Conservation (phyloP, 2,797 vertebrate species). For the Rhinella marina region DNA sequence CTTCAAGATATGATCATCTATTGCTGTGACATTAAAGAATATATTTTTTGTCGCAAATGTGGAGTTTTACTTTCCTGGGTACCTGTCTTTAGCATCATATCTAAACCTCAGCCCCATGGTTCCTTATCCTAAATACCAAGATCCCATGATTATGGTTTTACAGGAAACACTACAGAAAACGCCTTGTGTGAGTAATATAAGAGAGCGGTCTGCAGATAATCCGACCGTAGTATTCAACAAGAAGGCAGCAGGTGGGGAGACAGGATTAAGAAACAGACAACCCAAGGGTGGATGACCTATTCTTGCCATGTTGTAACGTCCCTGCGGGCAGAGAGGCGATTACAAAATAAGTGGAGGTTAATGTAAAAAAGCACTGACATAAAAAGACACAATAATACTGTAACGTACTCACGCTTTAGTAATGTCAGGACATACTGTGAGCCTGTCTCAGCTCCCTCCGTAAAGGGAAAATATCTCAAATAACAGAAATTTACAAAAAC, state of each 20-base stretch:
- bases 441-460: no score
- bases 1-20: no score
- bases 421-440: neutral
- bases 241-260: slow-evolving; percentile 32
- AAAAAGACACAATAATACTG: slow-evolving; percentile 7
- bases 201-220: neutral
- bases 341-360: slow-evolving; percentile 3
- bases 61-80: no score
- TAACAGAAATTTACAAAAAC: neutral
- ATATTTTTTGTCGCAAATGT: no score
- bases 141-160: neutral
- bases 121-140: neutral
- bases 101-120: neutral
- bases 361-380: slow-evolving; percentile 14
- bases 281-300: slow-evolving; percentile 31
- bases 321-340: neutral
- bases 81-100: neutral
- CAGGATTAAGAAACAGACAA: slow-evolving; percentile 14
- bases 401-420: neutral
- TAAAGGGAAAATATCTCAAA: neutral
- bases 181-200: neutral
- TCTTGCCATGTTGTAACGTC: neutral
- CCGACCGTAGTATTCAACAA: slow-evolving; percentile 14
- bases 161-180: neutral
- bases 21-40: no score